phyloP scores from a whole-genome alignment of 2,797 vertebrate species.

The Leuciscus waleckii region DNA sequence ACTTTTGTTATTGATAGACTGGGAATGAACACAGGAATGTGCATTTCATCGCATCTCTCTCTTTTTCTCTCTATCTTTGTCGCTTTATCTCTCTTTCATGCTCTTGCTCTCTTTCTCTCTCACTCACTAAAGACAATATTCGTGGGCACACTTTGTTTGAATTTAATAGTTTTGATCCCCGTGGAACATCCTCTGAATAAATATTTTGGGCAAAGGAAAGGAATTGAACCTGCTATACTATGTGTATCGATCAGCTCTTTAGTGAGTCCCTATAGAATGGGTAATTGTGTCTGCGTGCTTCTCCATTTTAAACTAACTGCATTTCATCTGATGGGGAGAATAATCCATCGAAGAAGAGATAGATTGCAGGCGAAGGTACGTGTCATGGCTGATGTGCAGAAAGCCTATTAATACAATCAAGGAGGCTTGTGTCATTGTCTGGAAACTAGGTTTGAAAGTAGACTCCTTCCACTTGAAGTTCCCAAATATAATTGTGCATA shows the following conservation, averaged over 20 bases:
- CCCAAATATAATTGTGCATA: slow-evolving; percentile 79
- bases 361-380: slow-evolving; percentile 69
- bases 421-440: slow-evolving; percentile 53
- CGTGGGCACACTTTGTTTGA: slow-evolving; percentile 42
- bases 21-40: slow-evolving; percentile 48
- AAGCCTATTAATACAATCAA: slow-evolving; percentile 66
- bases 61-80: slow-evolving; percentile 14
- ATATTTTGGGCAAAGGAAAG: slow-evolving; percentile 66
- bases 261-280: slow-evolving; percentile 77
- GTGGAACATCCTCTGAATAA: slow-evolving; percentile 61
- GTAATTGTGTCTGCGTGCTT: slow-evolving; percentile 82
- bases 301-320: slow-evolving; percentile 80
- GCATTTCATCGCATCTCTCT: slow-evolving; percentile 48
- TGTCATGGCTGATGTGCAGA: slow-evolving; percentile 54
- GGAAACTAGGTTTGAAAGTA: slow-evolving; percentile 73
- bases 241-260: slow-evolving; percentile 83
- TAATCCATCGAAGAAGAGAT: slow-evolving; percentile 67
- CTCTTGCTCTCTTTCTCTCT: background rate
- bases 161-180: slow-evolving; percentile 49
- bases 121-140: slow-evolving; percentile 35
- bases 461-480: slow-evolving; percentile 78
- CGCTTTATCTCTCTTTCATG: slow-evolving; percentile 13
- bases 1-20: slow-evolving; percentile 55
- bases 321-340: slow-evolving; percentile 73
- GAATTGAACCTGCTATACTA: slow-evolving; percentile 69